These are phyloP conservation scores for Echeneis naucrates DNA, from an alignment of 2,797 vertebrate species.

Conservation along the genomic window DNA sequence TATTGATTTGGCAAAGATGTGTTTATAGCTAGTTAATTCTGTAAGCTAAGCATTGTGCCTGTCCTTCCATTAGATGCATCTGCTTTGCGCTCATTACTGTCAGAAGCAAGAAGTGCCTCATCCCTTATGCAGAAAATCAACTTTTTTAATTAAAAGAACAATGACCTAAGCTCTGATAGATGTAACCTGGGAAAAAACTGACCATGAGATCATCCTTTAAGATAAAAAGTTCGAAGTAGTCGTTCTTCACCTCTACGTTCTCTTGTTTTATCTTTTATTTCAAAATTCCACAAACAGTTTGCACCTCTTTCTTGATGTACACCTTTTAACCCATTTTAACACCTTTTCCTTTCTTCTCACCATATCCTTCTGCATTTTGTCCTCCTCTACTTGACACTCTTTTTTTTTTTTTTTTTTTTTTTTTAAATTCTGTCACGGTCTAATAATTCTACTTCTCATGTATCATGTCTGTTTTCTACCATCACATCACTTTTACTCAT, in stretches of 20 bases:
- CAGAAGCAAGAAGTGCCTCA: slow-evolving; percentile 4
- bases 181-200: slow-evolving; percentile 1
- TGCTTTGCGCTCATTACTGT: slow-evolving; percentile 48
- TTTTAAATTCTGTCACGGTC: background rate
- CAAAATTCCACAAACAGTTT: background rate
- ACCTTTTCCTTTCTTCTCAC: background rate
- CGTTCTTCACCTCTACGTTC: background rate
- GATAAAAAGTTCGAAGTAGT: slow-evolving; percentile 18
- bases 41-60: slow-evolving; percentile 1
- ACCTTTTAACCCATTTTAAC: background rate
- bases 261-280: background rate
- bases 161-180: background rate
- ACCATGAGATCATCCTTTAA: slow-evolving; percentile 12
- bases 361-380: background rate
- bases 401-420: background rate
- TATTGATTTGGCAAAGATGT: slow-evolving; percentile 18
- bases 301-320: background rate
- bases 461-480: slow-evolving; percentile 3
- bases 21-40: slow-evolving; percentile 13
- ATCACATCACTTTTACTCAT: slow-evolving; percentile 7
- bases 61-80: slow-evolving; percentile 1
- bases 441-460: background rate
- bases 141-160: slow-evolving; percentile 16
- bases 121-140: slow-evolving; percentile 14
- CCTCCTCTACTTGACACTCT: background rate